Percentiles rank a stretch among this genome's conserved stretches.
Evolutionary conservation across 1,140 invertebrate species (phyloP).

Genomic region (Melipona quadrifasciata): DNA sequence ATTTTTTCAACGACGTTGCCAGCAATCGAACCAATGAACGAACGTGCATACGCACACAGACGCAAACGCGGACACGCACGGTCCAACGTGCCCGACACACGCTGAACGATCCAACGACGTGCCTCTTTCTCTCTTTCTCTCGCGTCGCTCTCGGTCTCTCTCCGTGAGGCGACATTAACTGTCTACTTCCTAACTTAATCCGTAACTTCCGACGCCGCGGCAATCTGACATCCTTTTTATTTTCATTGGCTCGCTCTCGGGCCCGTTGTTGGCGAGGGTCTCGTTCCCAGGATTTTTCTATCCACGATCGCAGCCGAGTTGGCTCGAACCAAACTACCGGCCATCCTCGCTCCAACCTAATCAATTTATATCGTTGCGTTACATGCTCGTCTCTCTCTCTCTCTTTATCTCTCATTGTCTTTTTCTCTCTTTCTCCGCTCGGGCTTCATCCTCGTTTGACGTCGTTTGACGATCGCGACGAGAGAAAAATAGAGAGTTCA

Average conservation of each 20-base stretch:
- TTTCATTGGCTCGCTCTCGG: constrained; percentile 79
- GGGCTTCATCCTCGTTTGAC: constrained; percentile 2
- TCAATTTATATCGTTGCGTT: constrained; percentile 81
- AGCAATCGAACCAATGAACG: constrained; percentile 54
- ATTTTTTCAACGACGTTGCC: constrained; percentile 47
- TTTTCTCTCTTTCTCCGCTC: constrained; percentile 21
- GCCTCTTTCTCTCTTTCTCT: constrained; percentile 32
- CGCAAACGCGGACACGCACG: background rate
- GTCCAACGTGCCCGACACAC: constrained; percentile 18
- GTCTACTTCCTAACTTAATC: constrained; percentile 83
- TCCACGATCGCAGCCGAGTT: constrained; percentile 74
- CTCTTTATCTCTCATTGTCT: constrained; percentile 56
- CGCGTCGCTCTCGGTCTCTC: constrained; percentile 53
- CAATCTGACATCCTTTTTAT: constrained; percentile 83
- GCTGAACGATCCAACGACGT: constrained; percentile 30
- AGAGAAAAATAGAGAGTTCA: background rate
- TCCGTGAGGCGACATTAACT: constrained; percentile 76
- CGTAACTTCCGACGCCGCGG: constrained; percentile 82
- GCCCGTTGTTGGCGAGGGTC: constrained; percentile 72
- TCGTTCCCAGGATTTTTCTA: constrained; percentile 82
- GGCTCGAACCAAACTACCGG: constrained; percentile 65
- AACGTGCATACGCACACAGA: background rate
- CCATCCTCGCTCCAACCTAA: constrained; percentile 74
- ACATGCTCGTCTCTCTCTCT: constrained; percentile 63
- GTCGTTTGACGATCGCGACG: constrained; percentile 29